A percentile compares a stretch with the other conserved stretches of the same genome.
These are phyloP conservation scores for Anastrepha obliqua DNA, from an alignment of 1,140 invertebrate genomes.

Conservation along the genomic window DNA sequence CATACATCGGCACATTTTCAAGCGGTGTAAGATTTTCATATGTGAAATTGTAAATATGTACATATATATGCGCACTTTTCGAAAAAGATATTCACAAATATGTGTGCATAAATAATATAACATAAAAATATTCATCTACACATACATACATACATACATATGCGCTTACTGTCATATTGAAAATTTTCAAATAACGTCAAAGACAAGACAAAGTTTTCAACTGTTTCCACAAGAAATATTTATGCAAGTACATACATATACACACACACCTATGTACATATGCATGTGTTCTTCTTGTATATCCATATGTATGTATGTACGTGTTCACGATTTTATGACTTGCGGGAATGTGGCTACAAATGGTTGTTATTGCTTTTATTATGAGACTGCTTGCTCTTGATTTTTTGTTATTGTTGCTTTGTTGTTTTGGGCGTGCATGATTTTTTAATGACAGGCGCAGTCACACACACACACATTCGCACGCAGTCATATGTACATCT, in stretches of 20 bases:
- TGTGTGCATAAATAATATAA: not conserved
- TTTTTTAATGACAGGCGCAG: constrained; percentile 39
- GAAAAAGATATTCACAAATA: not conserved
- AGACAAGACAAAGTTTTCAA: constrained; percentile 50
- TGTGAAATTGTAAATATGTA: not conserved
- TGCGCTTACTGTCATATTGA: not conserved
- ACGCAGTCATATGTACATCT: not conserved
- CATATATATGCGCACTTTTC: not conserved
- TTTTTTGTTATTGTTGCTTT: constrained; percentile 14
- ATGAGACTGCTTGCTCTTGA: not conserved
- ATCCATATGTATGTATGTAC: not conserved
- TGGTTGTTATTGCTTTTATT: constrained; percentile 41
- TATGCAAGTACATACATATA: not conserved
- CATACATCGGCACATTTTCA: not conserved
- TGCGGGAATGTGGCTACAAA: constrained; percentile 24
- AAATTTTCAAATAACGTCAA: constrained; percentile 44
- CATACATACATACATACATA: constrained; percentile 1
- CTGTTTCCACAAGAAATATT: constrained; percentile 20
- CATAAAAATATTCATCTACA: not conserved
- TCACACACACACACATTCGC: not conserved
- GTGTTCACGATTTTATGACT: not conserved
- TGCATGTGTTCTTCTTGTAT: not conserved
- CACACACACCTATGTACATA: too few species aligned
- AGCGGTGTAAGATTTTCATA: not conserved
- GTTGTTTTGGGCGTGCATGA: constrained; percentile 35